Evolutionary conservation across 2,888 invertebrate genomes (phyloP).

Genomic region (Rhimphoctona megacephalus): DNA sequence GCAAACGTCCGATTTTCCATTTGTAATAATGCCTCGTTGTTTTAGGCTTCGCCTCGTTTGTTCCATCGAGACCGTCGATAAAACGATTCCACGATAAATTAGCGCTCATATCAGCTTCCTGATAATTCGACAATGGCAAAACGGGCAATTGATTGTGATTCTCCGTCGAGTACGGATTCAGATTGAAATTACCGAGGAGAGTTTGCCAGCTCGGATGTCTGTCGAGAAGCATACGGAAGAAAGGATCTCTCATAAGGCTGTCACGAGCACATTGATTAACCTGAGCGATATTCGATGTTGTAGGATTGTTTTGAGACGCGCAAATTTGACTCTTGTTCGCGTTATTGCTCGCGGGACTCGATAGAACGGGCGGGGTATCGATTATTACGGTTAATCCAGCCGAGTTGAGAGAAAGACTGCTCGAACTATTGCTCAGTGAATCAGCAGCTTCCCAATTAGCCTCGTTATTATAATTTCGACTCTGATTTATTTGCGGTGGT

Average conservation of each 20-base stretch:
- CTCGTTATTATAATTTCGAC: conserved; percentile 65
- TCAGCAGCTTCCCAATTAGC: conserved; percentile 83
- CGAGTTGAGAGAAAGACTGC: conserved; percentile 85
- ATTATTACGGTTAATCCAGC: conserved; percentile 83
- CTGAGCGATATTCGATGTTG: conserved; percentile 83
- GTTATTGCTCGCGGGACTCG: conserved; percentile 76
- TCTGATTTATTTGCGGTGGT: conserved; percentile 78
- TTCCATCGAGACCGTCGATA: conserved; percentile 87
- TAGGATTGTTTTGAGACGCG: conserved; percentile 73
- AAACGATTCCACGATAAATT: conserved; percentile 87
- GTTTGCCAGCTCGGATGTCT: conserved; percentile 80
- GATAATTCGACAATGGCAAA: conserved; percentile 86
- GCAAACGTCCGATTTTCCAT: conserved; percentile 87
- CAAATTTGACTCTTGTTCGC: background rate
- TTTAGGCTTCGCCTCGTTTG: conserved; percentile 86
- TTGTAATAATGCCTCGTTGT: conserved; percentile 89
- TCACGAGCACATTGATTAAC: conserved; percentile 85
- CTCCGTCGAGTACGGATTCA: conserved; percentile 75
- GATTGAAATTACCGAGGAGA: conserved; percentile 76
- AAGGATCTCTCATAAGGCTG: conserved; percentile 82
- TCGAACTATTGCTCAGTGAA: conserved; percentile 85
- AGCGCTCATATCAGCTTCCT: conserved; percentile 87
- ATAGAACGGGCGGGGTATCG: conserved; percentile 82
- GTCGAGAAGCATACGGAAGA: conserved; percentile 79
- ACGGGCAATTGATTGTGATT: conserved; percentile 76